These are phyloP conservation scores for Istiophorus platypterus DNA, from an alignment of 2,113 vertebrate species.

Conservation along the genomic window DNA sequence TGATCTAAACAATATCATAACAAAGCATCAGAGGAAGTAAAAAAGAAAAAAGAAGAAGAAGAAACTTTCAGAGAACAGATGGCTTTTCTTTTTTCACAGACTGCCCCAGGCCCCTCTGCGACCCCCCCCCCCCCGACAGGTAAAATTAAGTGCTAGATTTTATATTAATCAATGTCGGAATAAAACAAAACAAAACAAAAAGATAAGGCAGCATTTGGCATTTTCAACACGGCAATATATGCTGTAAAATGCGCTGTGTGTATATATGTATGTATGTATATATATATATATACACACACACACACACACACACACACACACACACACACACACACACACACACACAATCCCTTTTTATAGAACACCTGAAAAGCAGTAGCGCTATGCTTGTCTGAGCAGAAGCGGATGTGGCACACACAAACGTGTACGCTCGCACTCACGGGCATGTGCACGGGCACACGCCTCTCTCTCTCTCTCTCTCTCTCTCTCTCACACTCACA, in stretches of 20 bases:
- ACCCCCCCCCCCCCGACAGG: too few relatives aligned
- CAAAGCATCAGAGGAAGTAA: constrained; percentile 45
- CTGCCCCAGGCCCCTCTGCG: constrained; percentile 29
- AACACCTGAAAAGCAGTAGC: constrained; percentile 78
- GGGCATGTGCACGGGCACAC: too few relatives aligned
- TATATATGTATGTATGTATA: too few relatives aligned
- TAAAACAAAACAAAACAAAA: constrained; percentile 71
- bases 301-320: too few relatives aligned
- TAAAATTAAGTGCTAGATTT: constrained; percentile 57
- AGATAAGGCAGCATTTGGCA: constrained; percentile 87
- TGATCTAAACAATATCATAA: constrained; percentile 64
- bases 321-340: too few relatives aligned
- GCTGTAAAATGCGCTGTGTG: constrained; percentile 71
- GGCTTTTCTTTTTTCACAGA: constrained; percentile 55
- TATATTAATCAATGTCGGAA: constrained; percentile 46
- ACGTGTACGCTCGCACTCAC: too few relatives aligned
- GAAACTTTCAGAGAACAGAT: constrained; percentile 49
- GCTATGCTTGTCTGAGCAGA: constrained; percentile 64
- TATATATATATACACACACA: too few relatives aligned
- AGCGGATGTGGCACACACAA: constrained; percentile 60
- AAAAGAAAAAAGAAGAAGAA: background rate
- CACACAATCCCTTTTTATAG: constrained; percentile 78
- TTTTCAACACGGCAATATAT: constrained; percentile 79
- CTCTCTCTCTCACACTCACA: too few relatives aligned
- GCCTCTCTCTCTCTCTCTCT: too few relatives aligned